Conservation (phyloP, 53 echinoderm and acorn worm genomes). For the Henricia sp. region DNA sequence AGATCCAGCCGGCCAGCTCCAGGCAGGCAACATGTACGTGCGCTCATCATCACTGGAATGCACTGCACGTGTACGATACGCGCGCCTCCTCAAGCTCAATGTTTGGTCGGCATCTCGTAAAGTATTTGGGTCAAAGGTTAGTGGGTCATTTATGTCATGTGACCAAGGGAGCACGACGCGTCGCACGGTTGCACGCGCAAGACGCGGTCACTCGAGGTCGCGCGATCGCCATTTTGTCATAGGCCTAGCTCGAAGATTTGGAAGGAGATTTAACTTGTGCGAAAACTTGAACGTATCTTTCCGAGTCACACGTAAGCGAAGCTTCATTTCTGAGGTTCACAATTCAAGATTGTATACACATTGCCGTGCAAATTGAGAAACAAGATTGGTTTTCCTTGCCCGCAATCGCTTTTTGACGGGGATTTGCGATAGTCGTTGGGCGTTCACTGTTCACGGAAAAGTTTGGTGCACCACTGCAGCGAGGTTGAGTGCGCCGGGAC, state of each 20-base stretch:
- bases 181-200: too few relatives aligned
- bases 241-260: too few relatives aligned
- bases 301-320: not conserved
- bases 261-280: conserved; percentile 33
- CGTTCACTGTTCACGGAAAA: conserved; percentile 5
- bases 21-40: too few relatives aligned
- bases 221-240: conserved; percentile 76
- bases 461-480: not conserved
- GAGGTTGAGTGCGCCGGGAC: not conserved
- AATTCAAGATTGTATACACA: not conserved
- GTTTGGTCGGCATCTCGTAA: not conserved
- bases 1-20: too few relatives aligned
- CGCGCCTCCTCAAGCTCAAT: not conserved
- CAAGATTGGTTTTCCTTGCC: not conserved
- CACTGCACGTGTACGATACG: too few relatives aligned
- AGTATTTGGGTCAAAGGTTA: conserved; percentile 39
- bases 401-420: not conserved
- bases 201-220: conserved; percentile 79
- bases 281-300: conserved; percentile 15
- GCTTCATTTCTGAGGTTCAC: not conserved
- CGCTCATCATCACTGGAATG: too few relatives aligned
- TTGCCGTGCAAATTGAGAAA: not conserved
- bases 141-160: conserved; percentile 76
- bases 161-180: too few relatives aligned
- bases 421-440: conserved; percentile 2